Conservation (phyloP, 2,888 invertebrate genomes). For the Platerodrilus igneus region DNA sequence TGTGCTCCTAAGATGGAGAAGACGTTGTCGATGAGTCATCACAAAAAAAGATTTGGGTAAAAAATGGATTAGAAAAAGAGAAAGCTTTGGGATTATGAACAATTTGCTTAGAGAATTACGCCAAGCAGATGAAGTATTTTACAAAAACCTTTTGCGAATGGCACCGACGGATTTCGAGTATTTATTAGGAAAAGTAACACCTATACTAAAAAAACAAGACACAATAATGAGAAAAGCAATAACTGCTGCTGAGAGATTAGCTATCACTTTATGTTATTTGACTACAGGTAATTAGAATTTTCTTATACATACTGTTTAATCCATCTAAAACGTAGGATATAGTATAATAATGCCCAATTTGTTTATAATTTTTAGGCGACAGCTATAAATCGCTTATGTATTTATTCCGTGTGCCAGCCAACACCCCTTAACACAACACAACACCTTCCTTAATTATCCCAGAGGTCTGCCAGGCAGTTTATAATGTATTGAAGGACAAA, state of each 20-base stretch:
- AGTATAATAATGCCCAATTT: no score
- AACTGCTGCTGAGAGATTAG: slow-evolving; percentile 7
- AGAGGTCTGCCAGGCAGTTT: slow-evolving; percentile 8
- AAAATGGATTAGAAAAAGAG: no score
- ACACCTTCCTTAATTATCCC: slow-evolving; percentile 10
- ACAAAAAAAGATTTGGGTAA: no score
- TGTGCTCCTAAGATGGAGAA: no score
- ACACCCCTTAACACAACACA: no score
- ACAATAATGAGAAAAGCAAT: slow-evolving; percentile 14
- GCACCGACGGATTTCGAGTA: neutral
- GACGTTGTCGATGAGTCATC: no score
- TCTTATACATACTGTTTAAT: no score
- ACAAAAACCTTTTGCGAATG: slow-evolving; percentile 3
- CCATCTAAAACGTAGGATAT: no score
- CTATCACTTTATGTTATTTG: slow-evolving; percentile 12
- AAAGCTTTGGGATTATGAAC: no score
- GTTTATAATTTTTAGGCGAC: slow-evolving; percentile 10
- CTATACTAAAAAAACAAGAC: slow-evolving; percentile 7
- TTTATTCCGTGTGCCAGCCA: slow-evolving; percentile 10
- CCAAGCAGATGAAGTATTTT: no score
- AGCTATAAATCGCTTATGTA: no score
- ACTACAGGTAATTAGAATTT: slow-evolving; percentile 13
- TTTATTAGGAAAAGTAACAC: slow-evolving; percentile 2
- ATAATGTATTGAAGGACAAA: slow-evolving; percentile 10
- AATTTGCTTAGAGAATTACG: no score